phyloP scores from a whole-genome alignment of 2,113 vertebrate genomes.

The Podarcis muralis region DNA sequence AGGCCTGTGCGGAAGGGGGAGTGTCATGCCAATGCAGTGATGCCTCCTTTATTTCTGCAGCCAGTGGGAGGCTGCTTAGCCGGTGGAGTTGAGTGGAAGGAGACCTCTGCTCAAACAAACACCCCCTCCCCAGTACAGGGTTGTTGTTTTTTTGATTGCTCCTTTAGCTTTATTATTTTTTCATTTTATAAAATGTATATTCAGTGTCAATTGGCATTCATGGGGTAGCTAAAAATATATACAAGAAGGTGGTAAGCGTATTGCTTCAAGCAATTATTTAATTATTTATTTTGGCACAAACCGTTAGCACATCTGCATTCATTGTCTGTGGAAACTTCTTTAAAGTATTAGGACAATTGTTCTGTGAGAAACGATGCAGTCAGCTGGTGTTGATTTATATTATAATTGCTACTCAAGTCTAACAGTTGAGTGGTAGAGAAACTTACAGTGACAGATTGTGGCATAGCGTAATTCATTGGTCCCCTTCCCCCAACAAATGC shows the following conservation, averaged over 20 bases:
- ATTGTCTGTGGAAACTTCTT: neutral
- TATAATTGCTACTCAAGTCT: neutral
- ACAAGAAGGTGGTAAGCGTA: neutral
- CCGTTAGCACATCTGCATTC: neutral
- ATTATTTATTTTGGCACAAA: neutral
- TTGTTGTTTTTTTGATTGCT: too few relatives aligned
- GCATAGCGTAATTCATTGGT: neutral
- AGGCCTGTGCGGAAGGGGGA: too few relatives aligned
- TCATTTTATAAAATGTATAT: neutral
- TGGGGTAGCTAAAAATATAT: neutral
- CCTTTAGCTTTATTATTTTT: neutral
- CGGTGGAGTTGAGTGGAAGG: too few relatives aligned
- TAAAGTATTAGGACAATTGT: neutral
- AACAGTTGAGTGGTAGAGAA: neutral
- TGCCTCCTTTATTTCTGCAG: too few relatives aligned
- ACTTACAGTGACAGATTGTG: neutral
- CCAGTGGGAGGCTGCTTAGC: too few relatives aligned
- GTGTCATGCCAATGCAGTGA: too few relatives aligned
- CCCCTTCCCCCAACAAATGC: too few relatives aligned
- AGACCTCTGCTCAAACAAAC: too few relatives aligned
- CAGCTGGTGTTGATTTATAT: neutral
- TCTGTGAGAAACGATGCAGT: neutral
- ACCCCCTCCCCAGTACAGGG: too few relatives aligned
- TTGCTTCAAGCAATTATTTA: neutral
- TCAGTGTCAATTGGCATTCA: neutral